Evolutionary conservation across 2,888 invertebrate species (phyloP).

Genomic region (Anaspis maculata): DNA sequence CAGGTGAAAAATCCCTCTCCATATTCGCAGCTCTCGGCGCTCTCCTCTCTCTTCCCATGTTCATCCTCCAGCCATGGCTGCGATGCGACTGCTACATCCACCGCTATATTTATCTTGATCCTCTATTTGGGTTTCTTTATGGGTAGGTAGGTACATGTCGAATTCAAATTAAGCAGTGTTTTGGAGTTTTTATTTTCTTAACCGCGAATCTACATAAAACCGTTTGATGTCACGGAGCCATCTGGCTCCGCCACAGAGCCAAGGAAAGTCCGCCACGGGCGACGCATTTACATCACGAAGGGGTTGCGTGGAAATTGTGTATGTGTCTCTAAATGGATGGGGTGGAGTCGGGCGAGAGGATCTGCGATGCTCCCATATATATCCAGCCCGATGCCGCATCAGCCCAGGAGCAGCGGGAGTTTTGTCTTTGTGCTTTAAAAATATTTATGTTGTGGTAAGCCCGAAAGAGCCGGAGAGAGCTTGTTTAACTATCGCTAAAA

Average conservation of each 20-base stretch:
- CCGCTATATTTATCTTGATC: constrained; percentile 12
- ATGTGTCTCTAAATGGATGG: constrained; percentile 27
- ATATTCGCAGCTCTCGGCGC: too few relatives aligned
- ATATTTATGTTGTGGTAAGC: constrained; percentile 37
- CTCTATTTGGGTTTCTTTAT: constrained; percentile 34
- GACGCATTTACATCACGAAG: constrained; percentile 41
- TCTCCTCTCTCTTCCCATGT: too few relatives aligned
- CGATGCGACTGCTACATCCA: too few relatives aligned
- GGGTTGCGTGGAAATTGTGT: constrained; percentile 35
- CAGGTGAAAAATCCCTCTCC: too few relatives aligned
- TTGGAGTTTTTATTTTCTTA: constrained; percentile 43
- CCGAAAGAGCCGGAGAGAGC: constrained; percentile 6
- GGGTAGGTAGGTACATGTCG: constrained; percentile 20
- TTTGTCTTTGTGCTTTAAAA: constrained; percentile 42
- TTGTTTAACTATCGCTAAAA: constrained; percentile 20
- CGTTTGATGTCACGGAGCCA: constrained; percentile 40
- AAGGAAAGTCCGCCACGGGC: constrained; percentile 34
- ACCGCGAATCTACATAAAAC: constrained; percentile 41
- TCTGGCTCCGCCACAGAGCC: constrained; percentile 34
- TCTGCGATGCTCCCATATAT: too few relatives aligned
- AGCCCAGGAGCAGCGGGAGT: constrained; percentile 40
- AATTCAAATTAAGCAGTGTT: constrained; percentile 40
- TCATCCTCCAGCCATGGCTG: too few relatives aligned
- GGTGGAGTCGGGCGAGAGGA: constrained; percentile 38
- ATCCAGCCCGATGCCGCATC: too few relatives aligned